These are phyloP conservation scores for Spatulosminthurus flaviceps DNA, from an alignment of 2,888 invertebrate species.

Conservation along the genomic window DNA sequence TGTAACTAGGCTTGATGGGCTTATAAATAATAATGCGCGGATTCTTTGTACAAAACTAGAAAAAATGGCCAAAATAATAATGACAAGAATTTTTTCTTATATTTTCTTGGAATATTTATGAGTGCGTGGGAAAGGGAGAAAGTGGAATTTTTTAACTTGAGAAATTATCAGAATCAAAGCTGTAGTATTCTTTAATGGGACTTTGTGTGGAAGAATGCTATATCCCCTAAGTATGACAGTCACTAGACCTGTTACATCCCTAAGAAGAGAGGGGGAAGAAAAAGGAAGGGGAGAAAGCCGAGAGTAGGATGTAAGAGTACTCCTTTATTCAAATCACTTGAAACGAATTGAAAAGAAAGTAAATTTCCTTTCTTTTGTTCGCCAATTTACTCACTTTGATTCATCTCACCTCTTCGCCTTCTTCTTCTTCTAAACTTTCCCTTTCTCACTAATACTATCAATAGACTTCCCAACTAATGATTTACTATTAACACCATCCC, in stretches of 20 bases:
- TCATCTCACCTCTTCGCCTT: background rate
- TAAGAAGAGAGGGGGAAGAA: background rate
- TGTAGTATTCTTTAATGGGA: too few relatives aligned
- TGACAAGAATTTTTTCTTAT: too few relatives aligned
- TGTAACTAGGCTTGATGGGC: too few relatives aligned
- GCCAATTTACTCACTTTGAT: background rate
- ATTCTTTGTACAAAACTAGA: too few relatives aligned
- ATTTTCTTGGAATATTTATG: too few relatives aligned
- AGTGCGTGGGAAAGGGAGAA: too few relatives aligned
- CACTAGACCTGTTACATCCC: background rate
- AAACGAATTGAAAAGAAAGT: slow-evolving; percentile 4
- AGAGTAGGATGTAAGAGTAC: background rate
- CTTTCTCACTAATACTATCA: background rate
- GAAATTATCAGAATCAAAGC: too few relatives aligned
- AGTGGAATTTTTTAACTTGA: too few relatives aligned
- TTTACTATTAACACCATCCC: background rate
- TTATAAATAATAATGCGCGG: too few relatives aligned
- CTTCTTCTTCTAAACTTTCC: background rate
- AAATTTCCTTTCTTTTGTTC: slow-evolving; percentile 8
- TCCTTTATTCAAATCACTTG: slow-evolving; percentile 10
- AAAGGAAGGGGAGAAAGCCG: background rate
- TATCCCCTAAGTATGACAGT: too few relatives aligned
- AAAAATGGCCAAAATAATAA: too few relatives aligned
- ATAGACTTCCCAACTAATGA: background rate
- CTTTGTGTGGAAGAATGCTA: too few relatives aligned